Conservation (phyloP, 1,140 invertebrate species). For the Neodiprion lecontei region DNA sequence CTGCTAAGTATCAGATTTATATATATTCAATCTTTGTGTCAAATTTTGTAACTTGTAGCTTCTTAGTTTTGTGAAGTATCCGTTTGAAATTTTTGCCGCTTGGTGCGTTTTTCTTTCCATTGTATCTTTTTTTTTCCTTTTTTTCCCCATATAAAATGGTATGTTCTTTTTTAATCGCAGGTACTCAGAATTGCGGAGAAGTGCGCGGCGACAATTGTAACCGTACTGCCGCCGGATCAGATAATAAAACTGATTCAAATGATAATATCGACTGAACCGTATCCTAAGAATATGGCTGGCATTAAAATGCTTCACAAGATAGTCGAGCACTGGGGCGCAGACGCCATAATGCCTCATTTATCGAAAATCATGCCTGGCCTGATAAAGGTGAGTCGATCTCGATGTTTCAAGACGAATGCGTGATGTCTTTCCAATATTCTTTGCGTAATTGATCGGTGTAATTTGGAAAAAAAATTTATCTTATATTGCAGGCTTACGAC, state of each 20-base stretch:
- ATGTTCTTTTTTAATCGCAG: conserved; percentile 36
- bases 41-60: no score
- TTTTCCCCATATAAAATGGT: no score
- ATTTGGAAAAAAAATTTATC: neutral
- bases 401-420: neutral
- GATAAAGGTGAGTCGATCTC: conserved; percentile 69
- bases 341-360: conserved; percentile 77
- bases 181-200: conserved; percentile 68
- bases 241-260: conserved; percentile 76
- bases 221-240: conserved; percentile 73
- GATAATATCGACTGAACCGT: conserved; percentile 84
- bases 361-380: conserved; percentile 86
- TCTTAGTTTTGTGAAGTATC: no score
- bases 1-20: no score
- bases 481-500: conserved; percentile 77
- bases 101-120: no score
- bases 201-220: conserved; percentile 76
- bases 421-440: neutral
- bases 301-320: conserved; percentile 93
- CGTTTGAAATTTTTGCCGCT: no score
- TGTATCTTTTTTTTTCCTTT: no score
- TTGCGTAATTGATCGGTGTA: conserved; percentile 10
- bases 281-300: conserved; percentile 87
- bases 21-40: no score
- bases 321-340: conserved; percentile 72